Conservation (phyloP, 2,797 vertebrate species). For the Picus viridis region DNA sequence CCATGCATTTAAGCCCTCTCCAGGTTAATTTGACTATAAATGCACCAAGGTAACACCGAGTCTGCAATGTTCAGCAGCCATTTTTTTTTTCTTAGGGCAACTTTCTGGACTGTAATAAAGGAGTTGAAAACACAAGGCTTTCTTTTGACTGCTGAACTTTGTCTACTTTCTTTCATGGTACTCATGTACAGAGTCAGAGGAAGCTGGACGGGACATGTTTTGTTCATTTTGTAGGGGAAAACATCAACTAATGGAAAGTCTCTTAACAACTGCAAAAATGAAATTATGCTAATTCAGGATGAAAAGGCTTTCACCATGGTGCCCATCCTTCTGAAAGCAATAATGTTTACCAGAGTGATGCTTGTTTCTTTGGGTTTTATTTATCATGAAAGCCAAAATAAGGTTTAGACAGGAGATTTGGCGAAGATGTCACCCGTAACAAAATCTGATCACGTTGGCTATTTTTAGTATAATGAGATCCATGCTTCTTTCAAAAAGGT, state of each 20-base stretch:
- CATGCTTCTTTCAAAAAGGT: background rate
- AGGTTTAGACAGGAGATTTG: background rate
- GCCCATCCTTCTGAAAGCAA: background rate
- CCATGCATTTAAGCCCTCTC: background rate
- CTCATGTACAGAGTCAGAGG: background rate
- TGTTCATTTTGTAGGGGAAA: background rate
- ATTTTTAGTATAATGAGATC: conserved; percentile 40
- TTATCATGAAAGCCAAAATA: background rate
- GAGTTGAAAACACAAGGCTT: background rate
- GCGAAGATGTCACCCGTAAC: background rate
- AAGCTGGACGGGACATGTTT: rapidly evolving
- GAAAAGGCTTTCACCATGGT: background rate
- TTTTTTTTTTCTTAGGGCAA: background rate
- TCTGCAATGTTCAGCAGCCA: background rate
- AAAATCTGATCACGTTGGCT: background rate
- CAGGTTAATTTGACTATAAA: background rate
- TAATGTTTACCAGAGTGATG: background rate
- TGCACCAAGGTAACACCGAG: background rate
- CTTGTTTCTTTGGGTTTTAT: background rate
- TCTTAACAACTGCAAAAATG: background rate
- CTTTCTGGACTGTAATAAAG: background rate
- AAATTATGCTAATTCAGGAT: background rate
- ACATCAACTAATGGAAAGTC: background rate
- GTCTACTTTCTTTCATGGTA: background rate
- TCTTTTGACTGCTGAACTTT: background rate